phyloP scores from a whole-genome alignment of 2,888 invertebrate species.

The Hydropsyche betteni region DNA sequence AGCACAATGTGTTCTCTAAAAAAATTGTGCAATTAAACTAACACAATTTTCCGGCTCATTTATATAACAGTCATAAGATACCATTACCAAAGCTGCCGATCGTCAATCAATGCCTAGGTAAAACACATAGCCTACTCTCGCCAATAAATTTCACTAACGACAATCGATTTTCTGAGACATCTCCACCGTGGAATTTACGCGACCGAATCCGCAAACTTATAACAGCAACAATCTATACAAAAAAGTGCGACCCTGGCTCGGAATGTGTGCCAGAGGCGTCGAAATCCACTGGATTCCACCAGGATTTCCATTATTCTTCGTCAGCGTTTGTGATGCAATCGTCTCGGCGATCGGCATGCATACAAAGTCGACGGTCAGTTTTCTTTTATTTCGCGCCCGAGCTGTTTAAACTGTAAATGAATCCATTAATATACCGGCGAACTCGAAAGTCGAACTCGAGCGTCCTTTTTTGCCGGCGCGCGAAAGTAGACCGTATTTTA shows the following conservation, averaged over 20 bases:
- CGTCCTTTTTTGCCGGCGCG: slow-evolving; percentile 1
- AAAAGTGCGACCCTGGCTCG: slow-evolving; percentile 11
- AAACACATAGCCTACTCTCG: no score
- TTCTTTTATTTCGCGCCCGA: slow-evolving; percentile 16
- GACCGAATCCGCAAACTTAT: no score
- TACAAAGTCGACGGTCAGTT: slow-evolving; percentile 27
- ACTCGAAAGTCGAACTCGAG: slow-evolving; percentile 6
- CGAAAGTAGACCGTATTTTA: slow-evolving; percentile 20
- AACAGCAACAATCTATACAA: no score
- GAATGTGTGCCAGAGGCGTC: slow-evolving; percentile 45
- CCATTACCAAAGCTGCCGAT: no score
- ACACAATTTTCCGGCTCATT: no score
- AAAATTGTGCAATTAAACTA: no score
- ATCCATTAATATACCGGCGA: slow-evolving; percentile 10
- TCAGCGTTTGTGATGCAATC: slow-evolving; percentile 45
- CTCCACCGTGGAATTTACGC: no score
- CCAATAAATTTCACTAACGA: neutral
- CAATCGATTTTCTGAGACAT: no score
- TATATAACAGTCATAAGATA: no score
- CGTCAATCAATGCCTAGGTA: no score
- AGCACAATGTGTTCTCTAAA: no score
- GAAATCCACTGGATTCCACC: slow-evolving; percentile 39
- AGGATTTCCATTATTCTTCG: slow-evolving; percentile 44
- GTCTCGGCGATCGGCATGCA: slow-evolving; percentile 33
- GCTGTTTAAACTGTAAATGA: slow-evolving; percentile 27